These are phyloP conservation scores for Patella vulgata DNA, from an alignment of 1,140 invertebrate species.

Conservation along the genomic window DNA sequence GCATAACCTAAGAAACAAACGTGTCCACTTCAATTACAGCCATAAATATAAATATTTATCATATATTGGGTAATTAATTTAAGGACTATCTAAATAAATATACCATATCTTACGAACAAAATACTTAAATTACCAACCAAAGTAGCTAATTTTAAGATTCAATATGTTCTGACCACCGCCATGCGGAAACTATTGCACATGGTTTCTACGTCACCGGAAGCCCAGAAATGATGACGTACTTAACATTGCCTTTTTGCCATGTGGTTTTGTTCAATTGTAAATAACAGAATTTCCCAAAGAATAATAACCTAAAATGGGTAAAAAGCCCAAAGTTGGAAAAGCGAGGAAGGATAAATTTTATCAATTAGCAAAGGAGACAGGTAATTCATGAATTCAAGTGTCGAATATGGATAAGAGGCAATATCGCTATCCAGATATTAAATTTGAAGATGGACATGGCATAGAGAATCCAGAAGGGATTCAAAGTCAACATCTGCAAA, in stretches of 20 bases:
- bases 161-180: no score
- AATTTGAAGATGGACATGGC: no score
- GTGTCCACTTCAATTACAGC: not conserved
- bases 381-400: conserved; percentile 73
- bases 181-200: no score
- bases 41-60: not conserved
- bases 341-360: conserved; percentile 98
- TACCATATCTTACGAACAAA: no score
- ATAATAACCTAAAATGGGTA: conserved; percentile 80
- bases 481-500: no score
- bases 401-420: no score
- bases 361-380: conserved; percentile 97
- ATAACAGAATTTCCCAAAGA: no score
- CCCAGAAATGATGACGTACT: conserved; percentile 1
- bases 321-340: conserved; percentile 97
- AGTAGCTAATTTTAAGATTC: no score
- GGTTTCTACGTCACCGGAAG: conserved; percentile 1
- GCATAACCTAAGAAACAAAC: not conserved
- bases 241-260: not conserved
- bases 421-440: no score
- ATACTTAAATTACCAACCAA: no score
- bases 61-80: conserved; percentile 1
- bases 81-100: no score
- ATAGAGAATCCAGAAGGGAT: no score
- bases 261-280: not conserved